Evolutionary conservation across 2,113 vertebrate species (phyloP).

Genomic region (Triplophysa rosa): DNA sequence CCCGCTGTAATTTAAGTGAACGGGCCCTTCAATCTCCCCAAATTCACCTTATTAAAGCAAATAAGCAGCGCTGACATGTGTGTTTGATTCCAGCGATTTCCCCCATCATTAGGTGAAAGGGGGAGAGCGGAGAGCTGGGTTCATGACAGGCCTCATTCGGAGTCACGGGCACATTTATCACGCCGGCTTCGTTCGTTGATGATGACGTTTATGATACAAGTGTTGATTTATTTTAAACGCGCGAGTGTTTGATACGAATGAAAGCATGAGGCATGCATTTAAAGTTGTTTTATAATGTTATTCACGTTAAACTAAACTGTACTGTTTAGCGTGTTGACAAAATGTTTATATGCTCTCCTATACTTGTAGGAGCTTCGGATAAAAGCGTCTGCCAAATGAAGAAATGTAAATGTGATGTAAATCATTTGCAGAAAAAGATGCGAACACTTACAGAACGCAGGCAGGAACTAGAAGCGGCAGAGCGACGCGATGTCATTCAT

Average conservation of each 20-base stretch:
- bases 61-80: slow-evolving; percentile 50
- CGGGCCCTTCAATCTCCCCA: slow-evolving; percentile 38
- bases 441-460: too few relatives aligned
- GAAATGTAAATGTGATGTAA: too few relatives aligned
- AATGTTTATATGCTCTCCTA: too few relatives aligned
- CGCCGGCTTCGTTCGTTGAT: not conserved
- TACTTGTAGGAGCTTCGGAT: too few relatives aligned
- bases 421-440: too few relatives aligned
- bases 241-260: not conserved
- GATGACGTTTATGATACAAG: not conserved
- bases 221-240: not conserved
- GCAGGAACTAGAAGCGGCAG: too few relatives aligned
- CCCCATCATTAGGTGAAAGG: slow-evolving; percentile 31
- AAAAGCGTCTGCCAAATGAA: too few relatives aligned
- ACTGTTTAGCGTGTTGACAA: too few relatives aligned
- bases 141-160: slow-evolving; percentile 62
- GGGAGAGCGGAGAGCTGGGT: slow-evolving; percentile 43
- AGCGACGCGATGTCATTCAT: too few relatives aligned
- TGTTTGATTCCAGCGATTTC: slow-evolving; percentile 35
- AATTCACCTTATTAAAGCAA: slow-evolving; percentile 53
- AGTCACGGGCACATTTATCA: slow-evolving; percentile 54
- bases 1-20: slow-evolving; percentile 48
- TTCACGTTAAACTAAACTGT: too few relatives aligned
- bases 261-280: too few relatives aligned
- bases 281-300: too few relatives aligned